Conservation (phyloP, 2,113 vertebrate species). For the Pygoscelis adeliae region DNA sequence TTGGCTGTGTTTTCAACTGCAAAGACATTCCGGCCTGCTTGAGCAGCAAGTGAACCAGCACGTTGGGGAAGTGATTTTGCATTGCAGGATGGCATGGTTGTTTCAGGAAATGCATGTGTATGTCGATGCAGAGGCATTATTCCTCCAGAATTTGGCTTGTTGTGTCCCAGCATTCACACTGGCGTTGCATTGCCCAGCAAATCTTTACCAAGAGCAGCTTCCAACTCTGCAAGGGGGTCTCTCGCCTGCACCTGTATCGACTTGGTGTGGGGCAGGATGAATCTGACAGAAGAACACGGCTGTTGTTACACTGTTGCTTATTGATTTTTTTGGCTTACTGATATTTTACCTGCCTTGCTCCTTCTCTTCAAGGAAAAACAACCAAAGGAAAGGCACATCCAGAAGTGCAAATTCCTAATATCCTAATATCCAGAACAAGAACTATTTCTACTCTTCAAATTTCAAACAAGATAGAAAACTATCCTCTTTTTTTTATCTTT, state of each 20-base stretch:
- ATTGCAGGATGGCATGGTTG: background rate
- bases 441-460: background rate
- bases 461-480: background rate
- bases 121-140: background rate
- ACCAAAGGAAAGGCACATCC: background rate
- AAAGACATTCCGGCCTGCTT: background rate
- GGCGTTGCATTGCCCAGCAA: background rate
- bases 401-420: background rate
- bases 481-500: background rate
- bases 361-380: background rate
- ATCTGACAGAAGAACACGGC: background rate
- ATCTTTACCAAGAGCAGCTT: background rate
- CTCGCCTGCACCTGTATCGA: background rate
- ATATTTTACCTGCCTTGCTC: background rate
- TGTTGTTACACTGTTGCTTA: background rate
- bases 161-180: background rate
- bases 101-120: background rate
- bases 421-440: background rate
- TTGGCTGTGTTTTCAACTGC: background rate
- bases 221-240: background rate
- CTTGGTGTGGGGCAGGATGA: background rate
- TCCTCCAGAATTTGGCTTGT: background rate
- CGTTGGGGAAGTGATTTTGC: accelerated
- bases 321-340: background rate
- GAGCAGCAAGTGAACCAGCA: background rate